Conservation (phyloP, 1,140 invertebrate species). For the Neodiprion fabricii region DNA sequence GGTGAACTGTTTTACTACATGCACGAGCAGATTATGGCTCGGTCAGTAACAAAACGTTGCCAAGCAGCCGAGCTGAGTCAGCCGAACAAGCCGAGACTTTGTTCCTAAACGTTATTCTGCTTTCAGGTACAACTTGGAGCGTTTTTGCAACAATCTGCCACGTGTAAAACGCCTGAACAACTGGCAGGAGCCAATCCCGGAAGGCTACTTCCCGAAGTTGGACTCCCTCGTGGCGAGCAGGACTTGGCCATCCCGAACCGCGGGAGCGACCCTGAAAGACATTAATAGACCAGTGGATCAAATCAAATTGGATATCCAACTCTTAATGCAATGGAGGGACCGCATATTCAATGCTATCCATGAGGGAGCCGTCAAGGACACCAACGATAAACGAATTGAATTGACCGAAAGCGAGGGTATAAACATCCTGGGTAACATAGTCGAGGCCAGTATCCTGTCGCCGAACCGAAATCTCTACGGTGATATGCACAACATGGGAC, state of each 20-base stretch:
- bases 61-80: neutral
- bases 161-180: conserved; percentile 67
- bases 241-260: conserved; percentile 69
- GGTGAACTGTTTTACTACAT: conserved; percentile 83
- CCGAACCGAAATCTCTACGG: conserved; percentile 75
- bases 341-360: conserved; percentile 79
- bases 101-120: conserved; percentile 19
- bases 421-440: conserved; percentile 80
- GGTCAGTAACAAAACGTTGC: conserved; percentile 44
- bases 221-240: conserved; percentile 71
- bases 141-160: conserved; percentile 68
- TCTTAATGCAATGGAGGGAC: conserved; percentile 78
- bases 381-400: conserved; percentile 60
- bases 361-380: conserved; percentile 64
- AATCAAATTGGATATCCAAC: conserved; percentile 70
- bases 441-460: conserved; percentile 75
- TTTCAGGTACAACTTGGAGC: conserved; percentile 73
- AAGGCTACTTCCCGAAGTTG: conserved; percentile 78
- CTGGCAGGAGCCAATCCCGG: conserved; percentile 67
- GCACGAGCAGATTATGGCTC: conserved; percentile 76
- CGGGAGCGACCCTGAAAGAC: conserved; percentile 67
- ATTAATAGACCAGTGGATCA: conserved; percentile 72
- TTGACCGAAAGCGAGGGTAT: conserved; percentile 76
- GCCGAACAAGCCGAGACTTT: neutral
- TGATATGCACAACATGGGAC: conserved; percentile 77